Conservation (phyloP, 53 echinoderm and acorn worm genomes). For the Zoroaster sp. region DNA sequence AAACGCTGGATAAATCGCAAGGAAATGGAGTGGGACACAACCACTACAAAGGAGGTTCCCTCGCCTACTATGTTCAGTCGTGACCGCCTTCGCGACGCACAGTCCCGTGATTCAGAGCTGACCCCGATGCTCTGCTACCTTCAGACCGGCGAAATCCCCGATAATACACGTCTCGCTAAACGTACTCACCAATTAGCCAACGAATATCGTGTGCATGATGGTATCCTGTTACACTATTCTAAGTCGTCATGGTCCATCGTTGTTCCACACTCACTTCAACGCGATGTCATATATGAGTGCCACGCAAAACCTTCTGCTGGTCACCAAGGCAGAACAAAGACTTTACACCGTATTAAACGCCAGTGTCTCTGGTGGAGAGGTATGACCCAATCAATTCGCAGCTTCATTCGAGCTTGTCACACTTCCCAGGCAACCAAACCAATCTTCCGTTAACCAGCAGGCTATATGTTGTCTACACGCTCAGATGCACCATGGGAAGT, state of each 20-base stretch:
- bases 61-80: no score
- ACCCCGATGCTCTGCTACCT: neutral
- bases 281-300: conserved; percentile 18
- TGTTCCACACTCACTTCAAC: neutral
- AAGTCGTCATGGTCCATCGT: no score
- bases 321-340: conserved; percentile 64
- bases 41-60: no score
- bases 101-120: neutral
- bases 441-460: conserved; percentile 49
- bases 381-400: neutral
- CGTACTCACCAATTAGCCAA: neutral
- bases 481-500: conserved; percentile 47
- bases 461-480: conserved; percentile 36
- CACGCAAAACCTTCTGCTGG: conserved; percentile 36
- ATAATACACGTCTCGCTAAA: neutral
- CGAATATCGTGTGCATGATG: neutral
- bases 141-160: neutral
- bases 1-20: neutral
- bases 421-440: conserved; percentile 50
- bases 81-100: neutral
- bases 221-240: no score
- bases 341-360: conserved; percentile 26
- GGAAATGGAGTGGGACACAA: no score
- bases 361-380: conserved; percentile 13
- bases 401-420: conserved; percentile 28